Conservation (phyloP, 2,797 vertebrate genomes). For the Coendou prehensilis region DNA sequence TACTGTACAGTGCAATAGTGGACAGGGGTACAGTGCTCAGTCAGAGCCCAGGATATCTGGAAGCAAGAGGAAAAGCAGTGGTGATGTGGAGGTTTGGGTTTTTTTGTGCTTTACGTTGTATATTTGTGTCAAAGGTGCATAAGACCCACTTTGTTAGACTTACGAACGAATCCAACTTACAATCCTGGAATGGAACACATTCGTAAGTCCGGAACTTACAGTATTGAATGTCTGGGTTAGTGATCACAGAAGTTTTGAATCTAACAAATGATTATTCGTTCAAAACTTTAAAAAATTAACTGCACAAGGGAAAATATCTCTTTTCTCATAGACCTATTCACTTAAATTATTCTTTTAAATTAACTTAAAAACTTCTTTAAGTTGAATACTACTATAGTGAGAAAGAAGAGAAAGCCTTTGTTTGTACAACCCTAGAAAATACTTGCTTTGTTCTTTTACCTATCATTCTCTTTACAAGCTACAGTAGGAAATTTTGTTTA, state of each 20-base stretch:
- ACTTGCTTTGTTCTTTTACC: constrained; percentile 17
- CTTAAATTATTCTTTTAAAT: constrained; percentile 36
- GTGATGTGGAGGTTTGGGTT: background rate
- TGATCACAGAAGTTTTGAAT: background rate
- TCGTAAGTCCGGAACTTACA: background rate
- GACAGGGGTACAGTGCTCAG: background rate
- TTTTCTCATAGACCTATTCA: background rate
- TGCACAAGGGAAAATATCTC: background rate
- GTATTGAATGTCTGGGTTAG: constrained; percentile 1
- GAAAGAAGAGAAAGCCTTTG: background rate
- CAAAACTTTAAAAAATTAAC: constrained; percentile 37
- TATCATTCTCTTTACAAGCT: constrained; percentile 6
- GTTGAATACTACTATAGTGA: background rate
- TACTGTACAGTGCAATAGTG: background rate
- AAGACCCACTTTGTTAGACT: background rate
- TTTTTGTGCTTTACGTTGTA: background rate
- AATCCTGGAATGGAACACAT: background rate
- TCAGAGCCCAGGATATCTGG: background rate
- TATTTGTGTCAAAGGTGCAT: background rate
- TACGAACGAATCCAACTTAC: background rate
- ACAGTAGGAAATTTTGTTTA: background rate
- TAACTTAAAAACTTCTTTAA: background rate
- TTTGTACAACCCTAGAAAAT: background rate
- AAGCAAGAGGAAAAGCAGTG: background rate
- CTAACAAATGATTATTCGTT: background rate